phyloP scores from a whole-genome alignment of 64 coral and sea anemone species.

The Pocillopora verrucosa region DNA sequence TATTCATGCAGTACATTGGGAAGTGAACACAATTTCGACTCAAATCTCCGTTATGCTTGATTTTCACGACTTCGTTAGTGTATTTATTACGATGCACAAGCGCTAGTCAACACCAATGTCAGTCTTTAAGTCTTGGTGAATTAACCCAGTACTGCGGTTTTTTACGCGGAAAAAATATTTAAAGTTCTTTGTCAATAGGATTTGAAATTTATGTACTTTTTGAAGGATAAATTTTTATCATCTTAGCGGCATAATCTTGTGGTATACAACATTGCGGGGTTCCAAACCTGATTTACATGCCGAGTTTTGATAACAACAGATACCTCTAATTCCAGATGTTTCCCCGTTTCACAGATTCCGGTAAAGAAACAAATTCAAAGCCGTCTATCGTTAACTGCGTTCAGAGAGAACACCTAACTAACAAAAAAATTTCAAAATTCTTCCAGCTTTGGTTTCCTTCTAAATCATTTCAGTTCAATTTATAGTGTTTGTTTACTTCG shows the following conservation, averaged over 20 bases:
- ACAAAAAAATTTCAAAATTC: not conserved
- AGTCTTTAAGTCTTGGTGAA: not conserved
- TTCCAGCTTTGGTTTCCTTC: not conserved
- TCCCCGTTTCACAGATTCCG: not conserved
- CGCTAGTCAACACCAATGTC: not conserved
- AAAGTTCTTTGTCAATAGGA: not conserved
- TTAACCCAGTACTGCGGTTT: not conserved
- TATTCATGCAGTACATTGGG: not conserved
- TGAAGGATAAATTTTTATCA: not conserved
- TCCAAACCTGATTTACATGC: not conserved
- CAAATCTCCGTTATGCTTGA: too few species aligned
- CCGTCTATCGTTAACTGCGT: not conserved
- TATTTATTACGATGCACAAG: not conserved
- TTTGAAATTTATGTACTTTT: not conserved
- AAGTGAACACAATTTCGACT: not conserved
- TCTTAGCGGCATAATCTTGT: not conserved
- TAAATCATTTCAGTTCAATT: not conserved
- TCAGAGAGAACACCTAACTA: not conserved
- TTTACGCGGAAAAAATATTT: not conserved
- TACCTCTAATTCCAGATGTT: not conserved
- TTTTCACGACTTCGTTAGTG: not conserved
- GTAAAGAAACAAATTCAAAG: not conserved
- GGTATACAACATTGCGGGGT: not conserved
- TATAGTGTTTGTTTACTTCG: slow-evolving; percentile 26
- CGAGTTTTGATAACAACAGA: slow-evolving; percentile 2